phyloP scores from a whole-genome alignment of 2,113 vertebrate genomes.

The Oreochromis aureus region DNA sequence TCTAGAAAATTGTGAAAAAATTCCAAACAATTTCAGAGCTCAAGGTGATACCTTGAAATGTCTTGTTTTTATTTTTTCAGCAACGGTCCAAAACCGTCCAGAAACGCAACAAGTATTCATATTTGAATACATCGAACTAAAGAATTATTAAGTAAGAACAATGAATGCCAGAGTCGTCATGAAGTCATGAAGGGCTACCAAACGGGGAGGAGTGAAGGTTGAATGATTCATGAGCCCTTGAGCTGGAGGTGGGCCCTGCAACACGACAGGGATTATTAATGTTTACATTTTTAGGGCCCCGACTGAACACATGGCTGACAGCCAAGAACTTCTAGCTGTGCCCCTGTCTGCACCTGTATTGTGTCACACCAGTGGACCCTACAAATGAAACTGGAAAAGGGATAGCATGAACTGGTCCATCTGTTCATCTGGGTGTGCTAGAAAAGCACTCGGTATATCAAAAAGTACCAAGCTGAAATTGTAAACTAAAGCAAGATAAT shows the following conservation, averaged over 20 bases:
- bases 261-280: slow-evolving; percentile 17
- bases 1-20: background rate
- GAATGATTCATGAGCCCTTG: slow-evolving; percentile 2
- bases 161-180: background rate
- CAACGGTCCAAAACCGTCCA: background rate
- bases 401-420: background rate
- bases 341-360: background rate
- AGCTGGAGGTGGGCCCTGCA: background rate
- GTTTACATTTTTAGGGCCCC: slow-evolving; percentile 23
- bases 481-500: background rate
- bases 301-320: slow-evolving; percentile 8
- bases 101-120: background rate
- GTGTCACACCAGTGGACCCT: background rate
- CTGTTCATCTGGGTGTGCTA: background rate
- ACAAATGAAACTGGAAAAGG: background rate
- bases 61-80: background rate
- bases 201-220: background rate
- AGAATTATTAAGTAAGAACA: background rate
- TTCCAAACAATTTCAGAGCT: background rate
- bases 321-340: slow-evolving; percentile 7
- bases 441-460: background rate
- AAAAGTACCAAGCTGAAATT: background rate
- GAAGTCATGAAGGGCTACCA: background rate
- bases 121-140: background rate
- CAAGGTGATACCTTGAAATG: background rate